Percentiles rank a stretch among this genome's conserved stretches.
Evolutionary conservation across 2,888 invertebrate species (phyloP).

Genomic region (Oscheius sp.): DNA sequence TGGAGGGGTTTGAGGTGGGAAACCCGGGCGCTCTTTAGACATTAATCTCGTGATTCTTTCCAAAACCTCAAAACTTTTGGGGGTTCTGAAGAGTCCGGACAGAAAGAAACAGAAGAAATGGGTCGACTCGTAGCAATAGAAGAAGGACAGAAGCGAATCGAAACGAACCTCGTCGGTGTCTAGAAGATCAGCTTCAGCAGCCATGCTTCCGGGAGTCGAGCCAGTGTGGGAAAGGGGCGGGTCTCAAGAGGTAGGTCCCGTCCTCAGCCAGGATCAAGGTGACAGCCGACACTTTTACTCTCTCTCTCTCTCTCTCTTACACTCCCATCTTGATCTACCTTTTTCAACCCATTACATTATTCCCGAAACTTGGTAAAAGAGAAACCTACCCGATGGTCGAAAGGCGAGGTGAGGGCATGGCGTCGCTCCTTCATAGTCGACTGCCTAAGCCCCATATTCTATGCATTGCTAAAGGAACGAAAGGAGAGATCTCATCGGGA

Average conservation of each 20-base stretch:
- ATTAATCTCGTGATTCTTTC: background rate
- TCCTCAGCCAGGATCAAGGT: constrained; percentile 13
- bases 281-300: constrained; percentile 16
- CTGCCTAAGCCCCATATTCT: constrained; percentile 10
- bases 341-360: background rate
- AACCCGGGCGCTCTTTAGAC: too few relatives aligned
- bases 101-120: background rate
- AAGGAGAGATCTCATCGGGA: too few relatives aligned
- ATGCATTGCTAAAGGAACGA: constrained; percentile 17
- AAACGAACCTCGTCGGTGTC: constrained; percentile 32
- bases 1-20: too few relatives aligned
- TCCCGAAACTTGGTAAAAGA: background rate
- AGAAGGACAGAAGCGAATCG: constrained; percentile 1
- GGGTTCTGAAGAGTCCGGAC: background rate
- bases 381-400: constrained; percentile 22
- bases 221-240: constrained; percentile 18
- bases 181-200: constrained; percentile 29
- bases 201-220: background rate
- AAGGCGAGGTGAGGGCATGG: constrained; percentile 21
- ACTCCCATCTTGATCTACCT: background rate
- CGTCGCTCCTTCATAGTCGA: constrained; percentile 28
- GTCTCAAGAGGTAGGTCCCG: constrained; percentile 6
- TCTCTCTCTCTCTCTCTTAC: background rate
- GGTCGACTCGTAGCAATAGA: background rate
- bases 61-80: background rate